Evolutionary conservation across 2,797 vertebrate species (phyloP).

Genomic region (Hapalemur alaotrensis): DNA sequence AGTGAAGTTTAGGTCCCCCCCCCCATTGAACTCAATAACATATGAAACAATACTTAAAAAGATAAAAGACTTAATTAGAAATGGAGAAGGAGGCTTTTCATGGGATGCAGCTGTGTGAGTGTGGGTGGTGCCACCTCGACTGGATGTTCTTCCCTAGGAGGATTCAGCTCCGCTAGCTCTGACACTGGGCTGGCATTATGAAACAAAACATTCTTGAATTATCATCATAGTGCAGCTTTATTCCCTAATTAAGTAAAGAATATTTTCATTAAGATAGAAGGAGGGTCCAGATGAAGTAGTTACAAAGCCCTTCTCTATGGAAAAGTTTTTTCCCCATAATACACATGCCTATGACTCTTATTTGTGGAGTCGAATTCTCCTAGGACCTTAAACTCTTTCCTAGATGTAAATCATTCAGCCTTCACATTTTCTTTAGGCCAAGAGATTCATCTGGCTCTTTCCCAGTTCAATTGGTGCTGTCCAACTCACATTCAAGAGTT

Average conservation of each 20-base stretch:
- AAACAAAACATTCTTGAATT: background rate
- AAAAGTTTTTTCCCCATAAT: background rate
- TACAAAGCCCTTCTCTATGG: background rate
- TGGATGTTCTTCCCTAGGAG: background rate
- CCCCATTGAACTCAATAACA: background rate
- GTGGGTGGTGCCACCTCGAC: too few species aligned
- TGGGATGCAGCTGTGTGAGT: background rate
- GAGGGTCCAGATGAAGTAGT: background rate
- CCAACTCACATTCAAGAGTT: background rate
- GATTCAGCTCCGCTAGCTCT: background rate
- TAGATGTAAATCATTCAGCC: background rate
- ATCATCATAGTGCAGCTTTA: background rate
- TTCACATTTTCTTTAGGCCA: conserved; percentile 32
- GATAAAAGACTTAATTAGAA: background rate
- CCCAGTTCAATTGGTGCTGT: background rate
- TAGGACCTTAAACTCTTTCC: background rate
- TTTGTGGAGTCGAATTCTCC: background rate
- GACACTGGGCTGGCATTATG: background rate
- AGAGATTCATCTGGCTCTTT: background rate
- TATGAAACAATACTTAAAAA: background rate
- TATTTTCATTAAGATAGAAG: conserved; percentile 18
- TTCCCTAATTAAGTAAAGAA: background rate
- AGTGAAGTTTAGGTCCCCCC: background rate
- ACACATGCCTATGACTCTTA: background rate
- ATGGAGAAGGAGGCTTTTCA: background rate